Conservation (phyloP, 2,888 invertebrate genomes). For the Cryptops parisi region DNA sequence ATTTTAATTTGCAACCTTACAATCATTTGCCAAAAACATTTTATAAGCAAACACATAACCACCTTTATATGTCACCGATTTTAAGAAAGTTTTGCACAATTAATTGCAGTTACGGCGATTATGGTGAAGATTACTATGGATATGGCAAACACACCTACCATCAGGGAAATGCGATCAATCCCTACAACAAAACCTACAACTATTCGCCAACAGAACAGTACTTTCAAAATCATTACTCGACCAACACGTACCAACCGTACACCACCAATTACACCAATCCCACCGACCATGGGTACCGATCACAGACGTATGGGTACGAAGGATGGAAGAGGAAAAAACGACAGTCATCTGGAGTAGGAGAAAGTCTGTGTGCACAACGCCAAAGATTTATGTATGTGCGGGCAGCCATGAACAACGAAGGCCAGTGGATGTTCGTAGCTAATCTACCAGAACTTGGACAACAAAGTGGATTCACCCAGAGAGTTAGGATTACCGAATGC, state of each 20-base stretch:
- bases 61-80: no score
- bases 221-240: not conserved
- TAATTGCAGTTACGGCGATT: not conserved
- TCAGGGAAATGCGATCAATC: not conserved
- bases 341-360: not conserved
- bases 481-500: not conserved
- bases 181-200: not conserved
- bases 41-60: no score
- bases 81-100: no score
- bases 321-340: constrained; percentile 4
- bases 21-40: no score
- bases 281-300: no score
- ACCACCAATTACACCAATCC: not conserved
- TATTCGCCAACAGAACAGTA: not conserved
- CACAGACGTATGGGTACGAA: not conserved
- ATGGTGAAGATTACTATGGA: not conserved
- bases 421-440: constrained; percentile 1
- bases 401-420: not conserved
- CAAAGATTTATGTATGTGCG: not conserved
- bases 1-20: no score
- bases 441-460: constrained; percentile 5
- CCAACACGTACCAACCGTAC: not conserved
- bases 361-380: not conserved
- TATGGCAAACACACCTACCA: not conserved
- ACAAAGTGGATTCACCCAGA: not conserved